These are phyloP conservation scores for Toxotes chatareus DNA, from an alignment of 2,113 vertebrate genomes.

Conservation along the genomic window DNA sequence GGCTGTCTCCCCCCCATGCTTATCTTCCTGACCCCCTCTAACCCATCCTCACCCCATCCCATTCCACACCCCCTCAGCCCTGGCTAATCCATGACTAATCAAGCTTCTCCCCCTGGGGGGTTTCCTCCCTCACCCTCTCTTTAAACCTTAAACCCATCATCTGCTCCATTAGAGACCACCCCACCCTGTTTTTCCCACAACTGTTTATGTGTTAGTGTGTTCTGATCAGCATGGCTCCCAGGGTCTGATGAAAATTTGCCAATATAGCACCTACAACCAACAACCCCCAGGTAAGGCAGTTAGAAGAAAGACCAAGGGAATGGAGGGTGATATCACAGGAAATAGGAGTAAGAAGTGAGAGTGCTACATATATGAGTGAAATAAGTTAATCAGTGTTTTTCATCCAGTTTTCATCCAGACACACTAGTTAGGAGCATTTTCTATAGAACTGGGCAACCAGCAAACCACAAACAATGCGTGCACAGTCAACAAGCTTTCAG, in stretches of 20 bases:
- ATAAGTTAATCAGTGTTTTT: background rate
- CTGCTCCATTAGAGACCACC: constrained; percentile 67
- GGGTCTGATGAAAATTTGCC: background rate
- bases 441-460: background rate
- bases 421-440: background rate
- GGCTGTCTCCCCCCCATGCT: background rate
- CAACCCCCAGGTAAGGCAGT: background rate
- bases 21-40: constrained; percentile 34
- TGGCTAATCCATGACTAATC: constrained; percentile 66
- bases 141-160: constrained; percentile 73
- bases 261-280: background rate
- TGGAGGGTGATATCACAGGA: background rate
- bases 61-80: constrained; percentile 15
- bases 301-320: background rate
- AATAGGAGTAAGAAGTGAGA: background rate
- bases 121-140: constrained; percentile 37
- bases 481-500: background rate
- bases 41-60: constrained; percentile 26
- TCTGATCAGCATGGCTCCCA: background rate
- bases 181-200: constrained; percentile 25
- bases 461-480: background rate
- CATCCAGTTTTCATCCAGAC: too few species aligned
- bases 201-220: constrained; percentile 11
- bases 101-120: constrained; percentile 32
- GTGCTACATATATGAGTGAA: background rate